phyloP scores from a whole-genome alignment of 1,140 invertebrate genomes.

The Halyomorpha halys region DNA sequence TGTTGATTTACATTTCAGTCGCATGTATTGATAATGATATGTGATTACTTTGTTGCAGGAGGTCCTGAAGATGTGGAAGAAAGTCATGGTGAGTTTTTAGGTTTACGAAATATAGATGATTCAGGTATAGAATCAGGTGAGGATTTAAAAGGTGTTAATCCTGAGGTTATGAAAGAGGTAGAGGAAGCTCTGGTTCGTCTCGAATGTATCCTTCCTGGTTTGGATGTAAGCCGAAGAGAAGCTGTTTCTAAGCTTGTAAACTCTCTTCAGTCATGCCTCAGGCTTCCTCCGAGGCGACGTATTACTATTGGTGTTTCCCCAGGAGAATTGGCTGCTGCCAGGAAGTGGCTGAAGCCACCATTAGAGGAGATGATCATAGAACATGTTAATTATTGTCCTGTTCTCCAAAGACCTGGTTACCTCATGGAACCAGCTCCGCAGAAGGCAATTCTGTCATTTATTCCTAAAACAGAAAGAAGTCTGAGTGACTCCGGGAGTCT shows the following conservation, averaged over 20 bases:
- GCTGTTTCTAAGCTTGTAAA: conserved; percentile 62
- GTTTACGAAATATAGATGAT: conserved; percentile 38
- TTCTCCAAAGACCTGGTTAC: conserved; percentile 25
- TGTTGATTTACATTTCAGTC: too few relatives aligned
- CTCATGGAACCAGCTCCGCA: conserved; percentile 23
- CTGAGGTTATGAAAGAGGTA: conserved; percentile 58
- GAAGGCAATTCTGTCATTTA: conserved; percentile 24
- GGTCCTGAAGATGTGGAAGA: conserved; percentile 22
- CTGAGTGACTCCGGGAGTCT: conserved; percentile 25
- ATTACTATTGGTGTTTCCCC: conserved; percentile 71
- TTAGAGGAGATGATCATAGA: conserved; percentile 6
- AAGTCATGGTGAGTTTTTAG: conserved; percentile 44
- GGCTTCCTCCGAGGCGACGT: conserved; percentile 41
- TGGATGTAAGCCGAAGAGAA: conserved; percentile 43
- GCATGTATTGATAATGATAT: too few relatives aligned
- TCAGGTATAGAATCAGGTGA: conserved; percentile 58
- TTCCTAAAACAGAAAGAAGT: conserved; percentile 4
- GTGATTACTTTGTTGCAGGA: not conserved
- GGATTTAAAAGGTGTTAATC: conserved; percentile 36
- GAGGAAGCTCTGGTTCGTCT: conserved; percentile 62
- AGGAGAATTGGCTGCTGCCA: conserved; percentile 63
- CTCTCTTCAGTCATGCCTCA: conserved; percentile 58
- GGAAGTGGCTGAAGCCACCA: conserved; percentile 50
- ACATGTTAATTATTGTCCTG: conserved; percentile 17
- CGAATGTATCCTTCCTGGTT: conserved; percentile 52